A percentile compares a stretch with the other conserved stretches of the same genome.
Conservation (phyloP, 2,797 vertebrate species). For the Darevskia nairensis region DNA sequence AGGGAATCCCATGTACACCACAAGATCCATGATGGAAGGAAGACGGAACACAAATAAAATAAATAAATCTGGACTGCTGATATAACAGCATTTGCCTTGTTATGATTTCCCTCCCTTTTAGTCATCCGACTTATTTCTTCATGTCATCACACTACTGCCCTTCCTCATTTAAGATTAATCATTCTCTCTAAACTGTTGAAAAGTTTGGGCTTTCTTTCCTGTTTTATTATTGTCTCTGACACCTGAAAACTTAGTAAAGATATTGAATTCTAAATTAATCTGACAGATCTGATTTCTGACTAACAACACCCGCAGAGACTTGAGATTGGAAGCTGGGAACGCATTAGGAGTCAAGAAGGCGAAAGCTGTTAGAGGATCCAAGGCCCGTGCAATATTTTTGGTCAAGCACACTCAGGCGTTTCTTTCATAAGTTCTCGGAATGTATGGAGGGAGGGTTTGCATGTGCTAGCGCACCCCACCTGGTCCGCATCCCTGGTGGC, state of each 20-base stretch:
- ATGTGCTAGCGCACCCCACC: too few relatives aligned
- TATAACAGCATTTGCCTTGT: not conserved
- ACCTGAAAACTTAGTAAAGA: not conserved
- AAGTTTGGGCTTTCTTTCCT: not conserved
- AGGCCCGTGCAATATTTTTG: not conserved
- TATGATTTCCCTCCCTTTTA: not conserved
- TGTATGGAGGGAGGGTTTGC: too few relatives aligned
- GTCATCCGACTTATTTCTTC: not conserved
- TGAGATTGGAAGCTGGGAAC: conserved; percentile 1
- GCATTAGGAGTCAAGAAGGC: not conserved
- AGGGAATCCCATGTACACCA: not conserved
- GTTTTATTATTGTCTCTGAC: not conserved
- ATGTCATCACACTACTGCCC: not conserved
- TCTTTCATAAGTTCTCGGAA: too few relatives aligned
- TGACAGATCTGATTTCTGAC: not conserved
- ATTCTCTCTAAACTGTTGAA: not conserved
- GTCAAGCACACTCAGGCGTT: too few relatives aligned
- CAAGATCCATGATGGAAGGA: not conserved
- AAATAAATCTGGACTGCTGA: not conserved
- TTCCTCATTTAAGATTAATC: not conserved
- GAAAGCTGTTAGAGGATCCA: not conserved
- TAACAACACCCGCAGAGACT: not conserved
- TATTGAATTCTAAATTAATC: not conserved
- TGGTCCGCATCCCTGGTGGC: too few relatives aligned
- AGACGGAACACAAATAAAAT: not conserved